These are phyloP conservation scores for Columba livia DNA, from an alignment of 2,113 vertebrate species.

Conservation along the genomic window DNA sequence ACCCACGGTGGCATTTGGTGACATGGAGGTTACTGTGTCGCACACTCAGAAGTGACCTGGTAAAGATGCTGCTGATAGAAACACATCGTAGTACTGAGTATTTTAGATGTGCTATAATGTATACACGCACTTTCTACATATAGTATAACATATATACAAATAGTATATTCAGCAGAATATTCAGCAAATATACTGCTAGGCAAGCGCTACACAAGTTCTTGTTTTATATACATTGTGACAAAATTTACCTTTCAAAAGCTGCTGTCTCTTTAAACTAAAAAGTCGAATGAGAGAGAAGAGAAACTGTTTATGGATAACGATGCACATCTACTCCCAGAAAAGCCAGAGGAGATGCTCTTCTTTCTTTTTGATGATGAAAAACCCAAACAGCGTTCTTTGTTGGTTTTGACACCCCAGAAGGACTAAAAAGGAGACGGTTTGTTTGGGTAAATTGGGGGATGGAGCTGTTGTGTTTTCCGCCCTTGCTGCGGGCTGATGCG, in stretches of 20 bases:
- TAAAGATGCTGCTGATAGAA: background rate
- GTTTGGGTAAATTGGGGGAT: background rate
- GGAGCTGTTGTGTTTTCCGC: background rate
- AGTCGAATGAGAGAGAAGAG: background rate
- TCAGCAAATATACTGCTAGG: background rate
- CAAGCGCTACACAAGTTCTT: background rate
- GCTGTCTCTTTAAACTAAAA: background rate
- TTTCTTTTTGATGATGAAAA: background rate
- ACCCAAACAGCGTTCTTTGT: background rate
- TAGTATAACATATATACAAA: background rate
- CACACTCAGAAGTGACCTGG: background rate
- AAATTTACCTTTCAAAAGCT: background rate
- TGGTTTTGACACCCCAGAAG: background rate
- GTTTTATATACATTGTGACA: background rate
- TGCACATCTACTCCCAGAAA: background rate
- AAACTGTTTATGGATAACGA: background rate
- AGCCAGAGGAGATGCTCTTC: background rate
- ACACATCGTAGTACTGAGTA: too few relatives aligned
- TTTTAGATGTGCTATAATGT: background rate
- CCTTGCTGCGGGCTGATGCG: background rate
- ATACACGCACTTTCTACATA: accelerated
- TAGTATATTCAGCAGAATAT: background rate
- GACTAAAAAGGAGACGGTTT: background rate
- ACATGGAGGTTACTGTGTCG: accelerated
- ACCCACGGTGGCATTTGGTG: accelerated